A percentile compares a stretch with the other conserved stretches of the same genome.
phyloP scores from a whole-genome alignment of 2,797 vertebrate genomes.

The Sarcoramphus papa region DNA sequence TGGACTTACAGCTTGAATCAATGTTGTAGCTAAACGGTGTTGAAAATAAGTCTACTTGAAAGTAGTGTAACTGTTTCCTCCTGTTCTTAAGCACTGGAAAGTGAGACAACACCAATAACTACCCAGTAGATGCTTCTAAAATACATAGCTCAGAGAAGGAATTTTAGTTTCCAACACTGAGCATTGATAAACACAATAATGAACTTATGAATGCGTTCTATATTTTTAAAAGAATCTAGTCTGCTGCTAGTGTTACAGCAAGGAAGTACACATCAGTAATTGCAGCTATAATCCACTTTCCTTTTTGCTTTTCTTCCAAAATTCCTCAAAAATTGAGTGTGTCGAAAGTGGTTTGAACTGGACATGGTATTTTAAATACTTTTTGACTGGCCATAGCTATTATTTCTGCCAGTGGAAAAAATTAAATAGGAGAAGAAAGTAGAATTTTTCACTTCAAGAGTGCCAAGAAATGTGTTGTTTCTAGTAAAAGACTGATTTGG shows the following conservation, averaged over 20 bases:
- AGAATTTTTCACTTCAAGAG: not conserved
- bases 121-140: not conserved
- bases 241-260: not conserved
- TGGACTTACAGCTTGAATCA: not conserved
- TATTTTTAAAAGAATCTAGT: not conserved
- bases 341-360: slow-evolving; percentile 2
- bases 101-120: not conserved
- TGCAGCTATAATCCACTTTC: slow-evolving; percentile 3
- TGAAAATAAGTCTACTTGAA: not conserved
- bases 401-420: slow-evolving; percentile 36
- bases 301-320: slow-evolving; percentile 36
- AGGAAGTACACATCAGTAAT: not conserved
- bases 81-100: not conserved
- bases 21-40: not conserved
- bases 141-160: not conserved
- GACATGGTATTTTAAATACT: slow-evolving; percentile 27
- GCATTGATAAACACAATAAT: not conserved
- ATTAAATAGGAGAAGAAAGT: not conserved
- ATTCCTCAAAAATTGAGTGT: slow-evolving; percentile 38
- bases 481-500: not conserved
- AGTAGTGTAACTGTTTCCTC: not conserved
- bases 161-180: not conserved
- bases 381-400: slow-evolving; percentile 15
- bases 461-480: slow-evolving; percentile 38
- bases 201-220: not conserved